Evolutionary conservation across 2,113 vertebrate species (phyloP).

Genomic region (Gambusia holbrooki): DNA sequence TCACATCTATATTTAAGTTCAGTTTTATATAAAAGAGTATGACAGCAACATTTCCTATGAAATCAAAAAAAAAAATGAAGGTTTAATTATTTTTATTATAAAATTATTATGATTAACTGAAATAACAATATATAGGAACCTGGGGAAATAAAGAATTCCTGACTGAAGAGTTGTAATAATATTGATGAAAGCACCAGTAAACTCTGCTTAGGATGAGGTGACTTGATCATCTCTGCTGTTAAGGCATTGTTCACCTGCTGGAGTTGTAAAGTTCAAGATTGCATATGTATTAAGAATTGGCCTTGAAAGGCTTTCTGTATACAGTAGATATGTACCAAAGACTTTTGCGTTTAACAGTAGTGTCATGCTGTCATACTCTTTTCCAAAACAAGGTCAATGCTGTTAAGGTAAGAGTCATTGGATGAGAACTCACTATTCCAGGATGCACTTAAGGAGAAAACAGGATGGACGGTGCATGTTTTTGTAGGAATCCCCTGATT

Average conservation of each 20-base stretch:
- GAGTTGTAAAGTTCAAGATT: conserved; percentile 63
- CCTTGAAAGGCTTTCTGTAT: conserved; percentile 41
- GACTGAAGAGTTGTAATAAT: neutral
- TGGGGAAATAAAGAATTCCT: conserved; percentile 3
- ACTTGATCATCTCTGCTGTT: conserved; percentile 61
- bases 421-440: conserved; percentile 34
- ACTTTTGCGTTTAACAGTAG: conserved; percentile 38
- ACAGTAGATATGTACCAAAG: conserved; percentile 61
- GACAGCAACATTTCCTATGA: conserved; percentile 59
- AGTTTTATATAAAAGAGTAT: conserved; percentile 69
- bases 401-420: conserved; percentile 23
- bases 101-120: conserved; percentile 5
- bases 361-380: conserved; percentile 76
- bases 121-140: conserved; percentile 6
- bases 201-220: conserved; percentile 59
- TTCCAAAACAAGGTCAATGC: conserved; percentile 29
- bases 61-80: conserved; percentile 3
- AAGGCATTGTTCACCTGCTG: conserved; percentile 80
- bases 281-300: conserved; percentile 72
- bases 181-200: conserved; percentile 69
- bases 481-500: conserved; percentile 68
- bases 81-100: neutral
- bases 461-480: conserved; percentile 37
- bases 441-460: conserved; percentile 31
- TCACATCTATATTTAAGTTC: conserved; percentile 17